A percentile compares a stretch with the other conserved stretches of the same genome.
Conservation (phyloP, 2,888 invertebrate species). For the Dasypolia templi region DNA sequence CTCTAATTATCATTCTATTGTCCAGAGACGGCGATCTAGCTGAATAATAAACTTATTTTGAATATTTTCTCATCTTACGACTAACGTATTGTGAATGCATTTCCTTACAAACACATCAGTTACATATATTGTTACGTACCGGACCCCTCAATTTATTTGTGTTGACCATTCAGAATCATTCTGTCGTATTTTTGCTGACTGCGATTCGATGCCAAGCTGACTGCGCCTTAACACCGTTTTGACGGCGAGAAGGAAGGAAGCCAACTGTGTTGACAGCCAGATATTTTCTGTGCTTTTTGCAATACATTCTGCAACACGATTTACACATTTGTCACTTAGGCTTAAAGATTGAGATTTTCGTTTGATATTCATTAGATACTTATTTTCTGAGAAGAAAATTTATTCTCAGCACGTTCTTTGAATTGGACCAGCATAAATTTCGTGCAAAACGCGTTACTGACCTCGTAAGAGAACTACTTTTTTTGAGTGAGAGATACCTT, state of each 20-base stretch:
- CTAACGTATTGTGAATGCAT: constrained; percentile 47
- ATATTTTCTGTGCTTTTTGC: constrained; percentile 21
- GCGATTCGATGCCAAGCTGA: constrained; percentile 39
- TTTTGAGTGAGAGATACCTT: background rate
- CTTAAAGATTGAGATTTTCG: background rate
- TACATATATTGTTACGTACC: constrained; percentile 30
- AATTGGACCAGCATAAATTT: background rate
- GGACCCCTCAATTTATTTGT: constrained; percentile 22
- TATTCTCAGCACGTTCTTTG: background rate
- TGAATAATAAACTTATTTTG: constrained; percentile 12
- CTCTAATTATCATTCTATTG: too few species aligned
- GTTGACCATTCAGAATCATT: constrained; percentile 48
- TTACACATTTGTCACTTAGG: background rate
- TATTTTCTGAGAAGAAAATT: background rate
- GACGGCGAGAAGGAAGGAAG: constrained; percentile 35
- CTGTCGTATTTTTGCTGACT: constrained; percentile 34
- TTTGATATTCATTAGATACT: too few species aligned
- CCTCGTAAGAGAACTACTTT: background rate
- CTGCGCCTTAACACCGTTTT: constrained; percentile 43
- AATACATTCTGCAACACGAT: background rate
- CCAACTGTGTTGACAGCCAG: constrained; percentile 32
- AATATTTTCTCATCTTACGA: constrained; percentile 21
- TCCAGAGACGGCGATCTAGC: too few species aligned
- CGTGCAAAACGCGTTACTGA: background rate
- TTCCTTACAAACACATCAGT: constrained; percentile 49